Evolutionary conservation across 2,113 vertebrate species (phyloP).

Genomic region (Spheniscus mendiculus): DNA sequence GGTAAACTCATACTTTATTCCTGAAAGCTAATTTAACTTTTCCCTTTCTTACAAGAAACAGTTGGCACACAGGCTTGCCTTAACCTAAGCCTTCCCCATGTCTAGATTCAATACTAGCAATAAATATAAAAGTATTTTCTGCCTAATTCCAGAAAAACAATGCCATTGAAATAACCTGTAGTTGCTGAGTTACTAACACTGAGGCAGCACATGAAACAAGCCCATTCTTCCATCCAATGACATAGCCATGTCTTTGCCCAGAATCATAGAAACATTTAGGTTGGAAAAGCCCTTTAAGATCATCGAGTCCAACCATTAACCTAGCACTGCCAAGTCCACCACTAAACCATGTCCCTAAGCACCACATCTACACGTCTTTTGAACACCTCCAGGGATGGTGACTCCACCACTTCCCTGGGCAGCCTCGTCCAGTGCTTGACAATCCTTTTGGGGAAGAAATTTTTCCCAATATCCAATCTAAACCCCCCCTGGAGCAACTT

Average conservation of each 20-base stretch:
- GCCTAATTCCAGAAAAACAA: neutral
- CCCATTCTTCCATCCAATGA: neutral
- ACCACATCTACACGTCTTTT: rapidly evolving
- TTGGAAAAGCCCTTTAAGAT: neutral
- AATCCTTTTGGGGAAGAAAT: rapidly evolving
- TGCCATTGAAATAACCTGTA: neutral
- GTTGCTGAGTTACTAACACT: neutral
- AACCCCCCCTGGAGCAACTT: neutral
- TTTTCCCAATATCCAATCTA: neutral
- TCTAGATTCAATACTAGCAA: neutral
- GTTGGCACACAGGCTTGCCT: neutral
- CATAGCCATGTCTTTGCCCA: neutral
- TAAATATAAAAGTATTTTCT: neutral
- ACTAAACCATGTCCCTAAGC: neutral
- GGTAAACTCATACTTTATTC: neutral
- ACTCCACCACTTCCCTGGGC: neutral
- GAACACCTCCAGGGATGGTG: neutral
- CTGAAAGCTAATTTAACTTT: neutral
- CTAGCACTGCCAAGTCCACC: neutral
- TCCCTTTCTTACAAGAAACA: neutral
- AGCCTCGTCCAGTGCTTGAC: neutral
- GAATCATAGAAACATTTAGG: no score
- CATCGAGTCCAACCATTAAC: rapidly evolving
- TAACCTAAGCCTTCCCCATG: neutral
- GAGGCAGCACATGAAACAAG: neutral